Base-by-base conservation (phyloP, 2,888 invertebrate species). In the Xylota segnis region DNA sequence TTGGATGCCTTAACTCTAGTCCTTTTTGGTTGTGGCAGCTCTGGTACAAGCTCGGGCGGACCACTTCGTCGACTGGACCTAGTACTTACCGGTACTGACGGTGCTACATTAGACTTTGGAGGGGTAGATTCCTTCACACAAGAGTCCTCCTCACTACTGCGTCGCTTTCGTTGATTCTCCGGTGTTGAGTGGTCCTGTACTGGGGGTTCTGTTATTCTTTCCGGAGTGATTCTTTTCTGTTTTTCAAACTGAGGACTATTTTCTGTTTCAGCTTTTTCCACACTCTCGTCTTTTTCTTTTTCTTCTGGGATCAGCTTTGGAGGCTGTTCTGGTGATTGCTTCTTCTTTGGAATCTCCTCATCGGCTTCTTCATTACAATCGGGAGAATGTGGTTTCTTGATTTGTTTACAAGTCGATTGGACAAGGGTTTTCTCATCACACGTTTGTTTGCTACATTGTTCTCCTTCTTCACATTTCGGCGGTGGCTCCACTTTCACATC, bases 51-150 rank as follows among this genome's bases (percentile, higher is more conserved):
- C 0, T 91, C 90, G 2, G 89, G 87, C 0, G 89, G 88, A 16
- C 89, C 90, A 12, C 90, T 88, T 5, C 91, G 89, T 29, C 92
- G 88, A 3, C 91, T 89, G 0, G 91, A 90, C 10, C 91, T 90
- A 0, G 91, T 89, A 1, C 88, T 81, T 4, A 45, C 45, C 9
- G 75, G 16, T 74, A 6, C 74, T 23, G 14, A 71, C 12, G 58
- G 18, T n/a, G 83, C 43, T 6, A 47, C 14, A 29, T 3, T n/a
- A 9, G 50, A 6, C 32, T 70, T 63, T 18, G 63, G 16, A 1
- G 72, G 32, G 0, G 45, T 27, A 3, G 40, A 9, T 32, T 86
- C 87, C 9, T 88, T 87, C 0, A 58, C 23, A 5, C 40, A 27
- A 16, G 83, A 52, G 6, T 78, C 63, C 6, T 89, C 89, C 47